Percentiles rank a stretch among this genome's conserved stretches.
phyloP scores from a whole-genome alignment of 2,113 vertebrate genomes.

The Entosphenus tridentatus region DNA sequence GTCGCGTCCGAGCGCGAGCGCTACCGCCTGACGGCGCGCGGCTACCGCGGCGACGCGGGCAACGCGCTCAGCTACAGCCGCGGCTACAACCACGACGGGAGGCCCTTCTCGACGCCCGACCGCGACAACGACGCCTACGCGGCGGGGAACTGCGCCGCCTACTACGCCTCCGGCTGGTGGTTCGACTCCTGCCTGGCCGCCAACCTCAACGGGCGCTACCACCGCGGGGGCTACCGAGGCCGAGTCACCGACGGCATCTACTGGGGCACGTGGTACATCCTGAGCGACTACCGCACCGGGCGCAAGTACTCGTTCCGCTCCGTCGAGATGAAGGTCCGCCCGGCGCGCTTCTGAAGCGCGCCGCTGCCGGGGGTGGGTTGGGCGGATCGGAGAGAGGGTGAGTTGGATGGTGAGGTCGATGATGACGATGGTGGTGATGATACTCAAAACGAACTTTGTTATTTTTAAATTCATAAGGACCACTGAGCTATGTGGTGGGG shows the following conservation, averaged over 20 bases:
- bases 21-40: slow-evolving; percentile 28
- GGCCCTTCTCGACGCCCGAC: slow-evolving; percentile 33
- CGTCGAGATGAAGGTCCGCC: slow-evolving; percentile 26
- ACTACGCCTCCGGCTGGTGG: slow-evolving; percentile 42
- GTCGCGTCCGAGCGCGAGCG: slow-evolving; percentile 30
- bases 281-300: slow-evolving; percentile 30
- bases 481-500: too few species aligned
- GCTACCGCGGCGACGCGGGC: slow-evolving; percentile 35
- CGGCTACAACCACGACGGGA: slow-evolving; percentile 38
- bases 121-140: slow-evolving; percentile 31
- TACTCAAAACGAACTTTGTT: too few species aligned
- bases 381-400: too few species aligned
- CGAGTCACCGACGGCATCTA: slow-evolving; percentile 33
- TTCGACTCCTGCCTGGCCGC: slow-evolving; percentile 40
- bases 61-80: slow-evolving; percentile 38
- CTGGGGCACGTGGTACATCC: slow-evolving; percentile 44
- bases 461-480: too few species aligned
- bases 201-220: slow-evolving; percentile 34
- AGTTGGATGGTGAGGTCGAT: too few species aligned
- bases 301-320: slow-evolving; percentile 38
- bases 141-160: slow-evolving; percentile 31
- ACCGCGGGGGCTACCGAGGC: slow-evolving; percentile 29
- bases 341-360: too few species aligned
- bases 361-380: too few species aligned
- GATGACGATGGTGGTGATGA: too few species aligned